phyloP scores from a whole-genome alignment of 2,888 invertebrate species.

The Acronicta psi region DNA sequence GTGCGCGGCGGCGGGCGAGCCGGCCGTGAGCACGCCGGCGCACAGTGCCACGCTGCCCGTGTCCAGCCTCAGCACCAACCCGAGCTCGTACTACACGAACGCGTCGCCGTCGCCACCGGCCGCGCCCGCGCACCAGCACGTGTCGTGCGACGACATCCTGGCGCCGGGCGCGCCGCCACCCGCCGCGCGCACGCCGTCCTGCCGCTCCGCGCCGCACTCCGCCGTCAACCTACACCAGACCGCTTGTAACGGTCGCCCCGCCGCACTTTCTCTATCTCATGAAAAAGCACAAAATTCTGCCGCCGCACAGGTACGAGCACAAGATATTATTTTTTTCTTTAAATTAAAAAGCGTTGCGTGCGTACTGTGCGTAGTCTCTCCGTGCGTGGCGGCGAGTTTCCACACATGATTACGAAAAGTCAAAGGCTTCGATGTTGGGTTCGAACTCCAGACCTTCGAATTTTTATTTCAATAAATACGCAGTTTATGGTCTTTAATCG shows the following conservation, averaged over 20 bases:
- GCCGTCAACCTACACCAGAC: slow-evolving; percentile 83
- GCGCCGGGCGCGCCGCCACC: slow-evolving; percentile 72
- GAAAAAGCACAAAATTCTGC: slow-evolving; percentile 74
- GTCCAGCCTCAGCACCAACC: slow-evolving; percentile 86
- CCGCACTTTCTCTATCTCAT: slow-evolving; percentile 72
- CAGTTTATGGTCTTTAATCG: too few relatives aligned
- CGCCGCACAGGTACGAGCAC: slow-evolving; percentile 69
- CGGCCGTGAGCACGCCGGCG: slow-evolving; percentile 83
- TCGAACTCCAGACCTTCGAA: too few relatives aligned
- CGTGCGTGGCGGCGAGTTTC: too few relatives aligned
- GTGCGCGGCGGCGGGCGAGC: slow-evolving; percentile 74
- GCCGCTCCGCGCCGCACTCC: slow-evolving; percentile 85
- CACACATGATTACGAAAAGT: too few relatives aligned
- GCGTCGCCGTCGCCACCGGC: slow-evolving; percentile 89
- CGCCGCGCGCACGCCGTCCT: slow-evolving; percentile 77
- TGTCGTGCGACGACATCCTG: slow-evolving; percentile 85
- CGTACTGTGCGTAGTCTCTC: too few relatives aligned
- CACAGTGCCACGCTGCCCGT: slow-evolving; percentile 87
- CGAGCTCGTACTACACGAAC: slow-evolving; percentile 90
- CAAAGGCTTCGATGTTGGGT: too few relatives aligned
- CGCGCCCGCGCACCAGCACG: slow-evolving; percentile 78
- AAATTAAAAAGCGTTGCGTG: too few relatives aligned
- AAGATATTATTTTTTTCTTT: too few relatives aligned
- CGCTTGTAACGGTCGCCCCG: slow-evolving; percentile 72
- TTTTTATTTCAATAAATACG: too few relatives aligned